Percentiles rank a stretch among this genome's conserved stretches.
Evolutionary conservation across 2,797 vertebrate genomes (phyloP).

Genomic region (Zalophus californianus): DNA sequence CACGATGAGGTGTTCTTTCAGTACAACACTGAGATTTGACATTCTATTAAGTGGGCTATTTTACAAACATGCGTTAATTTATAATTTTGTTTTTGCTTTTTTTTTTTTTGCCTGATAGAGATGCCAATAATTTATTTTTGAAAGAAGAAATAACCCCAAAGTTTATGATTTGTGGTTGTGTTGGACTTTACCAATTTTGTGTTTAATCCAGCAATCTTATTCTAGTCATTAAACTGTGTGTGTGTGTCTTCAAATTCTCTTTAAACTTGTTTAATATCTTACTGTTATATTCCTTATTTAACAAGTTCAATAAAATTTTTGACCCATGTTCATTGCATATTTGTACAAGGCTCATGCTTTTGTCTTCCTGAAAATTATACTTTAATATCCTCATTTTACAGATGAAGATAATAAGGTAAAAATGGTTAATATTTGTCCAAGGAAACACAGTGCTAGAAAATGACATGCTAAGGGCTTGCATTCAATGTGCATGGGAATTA

Average conservation of each 20-base stretch:
- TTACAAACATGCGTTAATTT: neutral
- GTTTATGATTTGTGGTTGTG: neutral
- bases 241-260: neutral
- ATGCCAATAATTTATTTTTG: slow-evolving; percentile 16
- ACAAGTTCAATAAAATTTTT: neutral
- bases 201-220: neutral
- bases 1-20: neutral
- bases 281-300: neutral
- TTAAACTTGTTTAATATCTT: neutral
- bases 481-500: neutral
- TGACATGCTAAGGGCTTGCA: neutral
- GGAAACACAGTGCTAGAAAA: neutral
- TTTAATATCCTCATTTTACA: neutral
- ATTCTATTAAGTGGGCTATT: neutral
- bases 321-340: neutral
- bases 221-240: neutral
- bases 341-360: neutral
- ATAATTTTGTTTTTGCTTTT: neutral
- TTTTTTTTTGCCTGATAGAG: neutral
- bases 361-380: neutral
- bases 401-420: neutral
- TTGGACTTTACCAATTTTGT: neutral
- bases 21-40: neutral
- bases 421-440: neutral
- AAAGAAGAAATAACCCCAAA: neutral